A percentile compares a stretch with the other conserved stretches of the same genome.
Conservation (phyloP, 2,113 vertebrate genomes). For the Puntigrus tetrazona region DNA sequence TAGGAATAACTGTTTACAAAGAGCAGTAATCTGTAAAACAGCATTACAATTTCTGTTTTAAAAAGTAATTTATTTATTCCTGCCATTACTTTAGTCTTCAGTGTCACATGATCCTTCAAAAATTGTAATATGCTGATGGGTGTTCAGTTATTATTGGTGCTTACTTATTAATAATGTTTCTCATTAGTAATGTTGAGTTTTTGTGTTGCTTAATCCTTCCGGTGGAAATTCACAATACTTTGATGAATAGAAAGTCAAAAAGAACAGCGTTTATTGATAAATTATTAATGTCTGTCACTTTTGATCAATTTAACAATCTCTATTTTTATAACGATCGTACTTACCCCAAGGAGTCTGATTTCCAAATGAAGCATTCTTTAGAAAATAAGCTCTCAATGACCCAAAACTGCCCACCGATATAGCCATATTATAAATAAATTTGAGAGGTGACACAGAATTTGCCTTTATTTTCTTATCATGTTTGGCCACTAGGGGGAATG, state of each 20-base stretch:
- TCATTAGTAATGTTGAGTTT: too few relatives aligned
- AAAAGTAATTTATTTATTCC: too few relatives aligned
- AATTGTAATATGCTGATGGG: too few relatives aligned
- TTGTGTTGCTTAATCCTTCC: not conserved
- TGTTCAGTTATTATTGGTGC: too few relatives aligned
- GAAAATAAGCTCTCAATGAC: not conserved
- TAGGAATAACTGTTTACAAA: too few relatives aligned
- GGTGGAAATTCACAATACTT: not conserved
- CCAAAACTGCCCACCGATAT: not conserved
- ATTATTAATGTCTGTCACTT: not conserved
- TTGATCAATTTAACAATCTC: not conserved
- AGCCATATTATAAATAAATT: not conserved
- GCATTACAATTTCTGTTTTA: not conserved
- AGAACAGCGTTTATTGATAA: not conserved
- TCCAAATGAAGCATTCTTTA: not conserved
- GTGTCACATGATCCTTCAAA: too few relatives aligned
- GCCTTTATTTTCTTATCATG: not conserved
- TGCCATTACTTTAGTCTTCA: too few relatives aligned
- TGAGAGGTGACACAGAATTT: not conserved
- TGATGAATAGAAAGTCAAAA: not conserved
- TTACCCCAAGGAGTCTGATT: not conserved
- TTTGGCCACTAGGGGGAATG: conserved; percentile 59
- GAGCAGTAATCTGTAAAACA: not conserved
- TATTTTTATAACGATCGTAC: too few relatives aligned
- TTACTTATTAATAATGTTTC: too few relatives aligned